Base-by-base conservation (phyloP, 2,797 vertebrate species). In the Lacerta agilis region DNA sequence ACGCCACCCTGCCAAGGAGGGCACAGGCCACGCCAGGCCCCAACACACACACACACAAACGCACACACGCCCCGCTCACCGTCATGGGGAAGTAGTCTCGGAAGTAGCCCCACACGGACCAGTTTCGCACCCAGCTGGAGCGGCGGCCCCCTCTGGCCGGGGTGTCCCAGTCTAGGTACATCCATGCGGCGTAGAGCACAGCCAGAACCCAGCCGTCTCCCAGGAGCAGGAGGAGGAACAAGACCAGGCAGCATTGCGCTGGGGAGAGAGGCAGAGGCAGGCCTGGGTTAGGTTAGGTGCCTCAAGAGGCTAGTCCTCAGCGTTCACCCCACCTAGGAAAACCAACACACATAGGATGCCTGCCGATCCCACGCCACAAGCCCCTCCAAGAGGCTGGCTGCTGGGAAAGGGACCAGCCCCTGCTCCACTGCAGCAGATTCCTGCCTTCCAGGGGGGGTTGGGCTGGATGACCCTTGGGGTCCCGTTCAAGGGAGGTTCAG, bases 121-220 rank as follows among this genome's bases (percentile, higher is more conserved):
- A 98, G 83, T 8, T 92, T 9, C 96, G 87, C 45, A 97, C 90
- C 97, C 97, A 97, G 2, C 92, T 88, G 27, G 92, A 98, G 87
- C 95, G 88, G 8, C 95, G 96, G 58, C 97, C 98, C 41, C 97
- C 97, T 0, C 66, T 89, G 64, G 67, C 85, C 17, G 97, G 97
- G 0, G 96, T 97, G 94, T 97, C 96, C 95, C 97, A 95, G 88
- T 98, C 97, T 92, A 96, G 67, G 87, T 95, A 98, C 86, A 98
- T 95, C 97, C 97, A 98, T 94, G 96, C 95, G 43, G 96, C 95
- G 79, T 98, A 97, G 36, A 98, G 91, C 55, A 94, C 75, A 0
- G 93, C 94, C 15, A 97, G 64, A 38, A 94, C 89, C 97, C 97
- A 98, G 96, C 96, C 97, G 87, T 90, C 88, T 93, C 97, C 96